Conservation (phyloP, 92 coral and sea anemone genomes). For the Phenganax stokvisi region DNA sequence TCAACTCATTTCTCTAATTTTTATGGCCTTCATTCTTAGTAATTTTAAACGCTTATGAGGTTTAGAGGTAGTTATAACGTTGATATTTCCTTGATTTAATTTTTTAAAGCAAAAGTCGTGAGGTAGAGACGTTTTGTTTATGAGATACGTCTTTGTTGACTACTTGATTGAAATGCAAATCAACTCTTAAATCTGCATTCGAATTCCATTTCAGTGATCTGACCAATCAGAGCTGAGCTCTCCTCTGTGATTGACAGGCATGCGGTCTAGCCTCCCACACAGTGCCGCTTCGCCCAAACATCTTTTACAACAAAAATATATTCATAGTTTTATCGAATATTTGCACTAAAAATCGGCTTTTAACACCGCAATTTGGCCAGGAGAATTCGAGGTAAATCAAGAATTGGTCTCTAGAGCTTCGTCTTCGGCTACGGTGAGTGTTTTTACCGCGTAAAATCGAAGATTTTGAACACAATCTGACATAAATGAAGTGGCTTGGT, state of each 20-base stretch:
- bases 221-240: conserved; percentile 31
- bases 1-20: not conserved
- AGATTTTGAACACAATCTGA: not conserved
- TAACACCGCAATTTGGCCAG: conserved; percentile 9
- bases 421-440: conserved; percentile 6
- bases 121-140: conserved; percentile 5
- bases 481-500: not conserved
- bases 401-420: not conserved
- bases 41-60: too few relatives aligned
- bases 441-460: not conserved
- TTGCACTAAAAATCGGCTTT: not conserved
- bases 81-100: not conserved
- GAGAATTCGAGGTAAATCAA: not conserved
- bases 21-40: too few relatives aligned
- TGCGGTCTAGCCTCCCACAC: conserved; percentile 24
- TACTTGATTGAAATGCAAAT: conserved; percentile 24
- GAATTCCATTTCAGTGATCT: not conserved
- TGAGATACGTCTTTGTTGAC: conserved; percentile 13
- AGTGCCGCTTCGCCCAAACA: conserved; percentile 14
- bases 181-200: conserved; percentile 4
- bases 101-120: not conserved
- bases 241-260: conserved; percentile 34
- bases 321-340: not conserved
- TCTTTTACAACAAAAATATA: conserved; percentile 1
- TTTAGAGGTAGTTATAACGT: too few relatives aligned